Evolutionary conservation across 2,797 vertebrate genomes (phyloP).

Genomic region (Potorous gilbertii): DNA sequence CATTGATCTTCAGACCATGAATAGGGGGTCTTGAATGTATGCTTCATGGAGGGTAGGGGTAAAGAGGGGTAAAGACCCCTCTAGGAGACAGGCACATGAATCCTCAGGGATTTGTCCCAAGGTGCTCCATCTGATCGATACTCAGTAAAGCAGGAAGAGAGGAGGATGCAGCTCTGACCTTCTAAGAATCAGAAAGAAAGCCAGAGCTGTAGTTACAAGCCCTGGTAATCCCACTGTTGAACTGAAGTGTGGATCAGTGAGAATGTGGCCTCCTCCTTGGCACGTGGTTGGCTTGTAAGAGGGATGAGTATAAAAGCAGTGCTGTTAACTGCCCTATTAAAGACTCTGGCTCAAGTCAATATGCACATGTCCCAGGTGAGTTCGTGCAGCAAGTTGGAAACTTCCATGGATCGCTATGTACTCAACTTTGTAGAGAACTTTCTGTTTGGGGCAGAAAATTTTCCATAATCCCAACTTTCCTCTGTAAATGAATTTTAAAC

Average conservation of each 20-base stretch:
- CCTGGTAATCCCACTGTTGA: slow-evolving; percentile 61
- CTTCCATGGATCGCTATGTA: background rate
- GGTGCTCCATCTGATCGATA: background rate
- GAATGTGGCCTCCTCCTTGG: slow-evolving; percentile 46
- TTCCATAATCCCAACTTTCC: background rate
- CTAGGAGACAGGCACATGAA: background rate
- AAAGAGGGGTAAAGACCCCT: background rate
- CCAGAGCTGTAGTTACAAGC: slow-evolving; percentile 65
- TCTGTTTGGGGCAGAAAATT: accelerated
- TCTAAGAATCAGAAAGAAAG: background rate
- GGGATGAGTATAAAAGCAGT: slow-evolving; percentile 65
- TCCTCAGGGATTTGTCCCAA: background rate
- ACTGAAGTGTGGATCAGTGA: background rate
- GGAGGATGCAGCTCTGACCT: background rate
- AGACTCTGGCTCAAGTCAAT: slow-evolving; percentile 63
- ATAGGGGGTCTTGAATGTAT: background rate
- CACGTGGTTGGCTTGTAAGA: slow-evolving; percentile 50
- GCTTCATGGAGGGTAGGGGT: background rate
- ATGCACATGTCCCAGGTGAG: slow-evolving; percentile 19
- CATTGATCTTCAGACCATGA: background rate
- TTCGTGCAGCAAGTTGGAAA: slow-evolving; percentile 57
- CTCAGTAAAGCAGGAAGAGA: background rate
- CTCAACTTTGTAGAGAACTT: background rate
- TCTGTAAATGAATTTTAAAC: background rate
- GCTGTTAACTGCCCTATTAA: slow-evolving; percentile 75